Conservation (phyloP, 2,797 vertebrate species). For the Lerista edwardsae region DNA sequence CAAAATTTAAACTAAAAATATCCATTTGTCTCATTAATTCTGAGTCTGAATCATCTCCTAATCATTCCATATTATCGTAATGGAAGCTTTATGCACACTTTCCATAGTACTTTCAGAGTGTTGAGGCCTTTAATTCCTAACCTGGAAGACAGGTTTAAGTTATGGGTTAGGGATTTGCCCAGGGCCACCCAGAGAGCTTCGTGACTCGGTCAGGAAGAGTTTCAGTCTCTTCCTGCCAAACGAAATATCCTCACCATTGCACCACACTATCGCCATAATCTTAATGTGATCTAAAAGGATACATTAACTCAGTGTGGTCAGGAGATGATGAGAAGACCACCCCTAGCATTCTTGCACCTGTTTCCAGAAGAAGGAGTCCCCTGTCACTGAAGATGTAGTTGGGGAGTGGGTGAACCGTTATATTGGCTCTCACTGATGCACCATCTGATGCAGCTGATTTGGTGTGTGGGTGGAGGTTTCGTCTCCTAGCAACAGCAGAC, state of each 20-base stretch:
- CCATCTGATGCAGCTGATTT: background rate
- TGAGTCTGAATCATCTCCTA: background rate
- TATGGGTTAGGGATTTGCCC: background rate
- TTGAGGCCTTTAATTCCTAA: background rate
- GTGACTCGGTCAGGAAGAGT: background rate
- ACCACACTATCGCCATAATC: background rate
- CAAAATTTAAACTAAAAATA: background rate
- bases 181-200: conserved; percentile 23
- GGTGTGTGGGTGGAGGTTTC: conserved; percentile 10
- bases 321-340: conserved; percentile 12
- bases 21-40: background rate
- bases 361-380: background rate
- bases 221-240: conserved; percentile 8
- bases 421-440: background rate
- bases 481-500: background rate
- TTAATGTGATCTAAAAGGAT: background rate
- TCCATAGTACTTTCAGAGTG: background rate
- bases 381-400: background rate
- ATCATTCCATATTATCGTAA: background rate
- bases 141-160: background rate
- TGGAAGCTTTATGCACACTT: background rate
- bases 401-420: conserved; percentile 16
- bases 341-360: conserved; percentile 22
- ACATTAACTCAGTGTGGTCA: conserved; percentile 23
- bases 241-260: background rate